Evolutionary conservation across 2,797 vertebrate species (phyloP), one percentile per base, ranked within the genome.

Genomic region (Spinus pinus): DNA sequence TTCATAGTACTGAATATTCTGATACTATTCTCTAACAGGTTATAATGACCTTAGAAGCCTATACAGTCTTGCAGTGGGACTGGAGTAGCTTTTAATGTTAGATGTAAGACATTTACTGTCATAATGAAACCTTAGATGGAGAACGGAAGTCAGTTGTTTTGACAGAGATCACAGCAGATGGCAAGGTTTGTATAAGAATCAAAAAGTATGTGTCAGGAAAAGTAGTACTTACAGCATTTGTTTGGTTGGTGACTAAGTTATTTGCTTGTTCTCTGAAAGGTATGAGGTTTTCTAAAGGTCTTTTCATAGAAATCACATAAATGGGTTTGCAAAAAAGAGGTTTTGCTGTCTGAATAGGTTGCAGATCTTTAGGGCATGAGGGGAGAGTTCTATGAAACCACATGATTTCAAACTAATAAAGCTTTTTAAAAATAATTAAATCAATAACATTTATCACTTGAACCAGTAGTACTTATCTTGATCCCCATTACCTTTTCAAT

Each of bases 71-170:
- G 53, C 73, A 93, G 2, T 37, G 66, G 69, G 44, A 61, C 62
- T 71, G 67, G 71, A 86, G 61, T 88, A 82, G 47, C 81, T 91
- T 95, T 86, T 81, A 65, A 37, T 91, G 28, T 74, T 94, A 82
- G 50, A 41, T 93, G 24, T 28, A 86, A 94, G 85, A 70, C 58
- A 46, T 65, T 93, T 75, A 74, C 83, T 24, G 50, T 97, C 95
- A 97, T 96, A 96, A 35, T 77, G 96, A 97, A 97, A 97, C 95
- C 80, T 93, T 69, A 91, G 64, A 85, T 77, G 92, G 95, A 88
- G 96, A 96, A 94, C 75, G 70, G 93, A 97, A 97, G 94, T 96
- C 91, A 54, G 91, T 96, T 96, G 90, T 44, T 96, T 88, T 96
- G 93, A 94, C 87, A 93, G 88, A 89, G 92, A 93, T 90, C 90